Evolutionary conservation across 30 jellyfish, hydroid and myxozoan species (phyloP), one percentile per base, ranked within the genome.

Genomic region (Aurelia aurita): DNA sequence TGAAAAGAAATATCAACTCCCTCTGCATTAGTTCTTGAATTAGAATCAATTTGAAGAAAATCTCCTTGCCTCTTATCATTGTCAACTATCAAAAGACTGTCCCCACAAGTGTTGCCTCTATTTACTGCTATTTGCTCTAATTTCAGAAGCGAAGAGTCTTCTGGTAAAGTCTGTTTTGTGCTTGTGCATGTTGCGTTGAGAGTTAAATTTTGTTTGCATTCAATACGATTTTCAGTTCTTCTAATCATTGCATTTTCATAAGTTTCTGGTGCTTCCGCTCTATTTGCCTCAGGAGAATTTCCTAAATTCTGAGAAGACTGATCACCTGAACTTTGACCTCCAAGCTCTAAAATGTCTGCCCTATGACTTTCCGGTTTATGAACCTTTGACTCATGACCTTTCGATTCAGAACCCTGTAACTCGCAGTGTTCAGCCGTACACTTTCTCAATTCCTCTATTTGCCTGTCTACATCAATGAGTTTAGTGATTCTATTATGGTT

Each of bases 141-240:
- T 60, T 26, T 47, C 22, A 78, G 55, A 69, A 78, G 58, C 18
- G 89, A 78, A 25, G 89, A 59, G 39, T 78, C 89, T 13, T 43
- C 60, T 18, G 75, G 3, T 10, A 47, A 4, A 4, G 21, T 14
- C 20, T 44, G 27, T 13, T 71, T 71, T 14, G 12, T 16, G 20
- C 69, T 10, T 3, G 25, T 10, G 31, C 9, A 21, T 23, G 21
- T 21, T 5, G 5, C 53, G 18, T 31, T 64, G 20, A 18, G 21
- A 18, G 6, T 26, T 22, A 64, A 64, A 39, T 39, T 15, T 39
- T 4, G 15, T 39, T 39, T 15, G 16, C 51, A 9, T 7, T 39
- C 51, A 64, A 29, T 31, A 14, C 55, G 22, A 29, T 64, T 5
- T 64, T 64, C 76, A 8, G 39, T 22, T 64, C 0, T n/a, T 64